These are phyloP conservation scores for Dioctria linearis DNA, from an alignment of 2,888 invertebrate genomes.

Conservation along the genomic window DNA sequence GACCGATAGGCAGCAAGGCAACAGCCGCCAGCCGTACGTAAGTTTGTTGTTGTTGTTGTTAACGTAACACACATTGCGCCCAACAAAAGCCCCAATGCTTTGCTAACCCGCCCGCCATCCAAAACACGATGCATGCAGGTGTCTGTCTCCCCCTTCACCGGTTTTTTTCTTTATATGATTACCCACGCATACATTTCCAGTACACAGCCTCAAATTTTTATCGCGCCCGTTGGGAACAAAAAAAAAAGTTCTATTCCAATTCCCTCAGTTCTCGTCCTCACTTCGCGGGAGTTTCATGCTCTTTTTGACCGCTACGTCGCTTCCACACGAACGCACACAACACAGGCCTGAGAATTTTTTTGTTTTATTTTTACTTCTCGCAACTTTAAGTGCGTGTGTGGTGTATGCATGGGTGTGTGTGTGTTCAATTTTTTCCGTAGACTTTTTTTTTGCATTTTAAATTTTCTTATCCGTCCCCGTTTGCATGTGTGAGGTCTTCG, in stretches of 20 bases:
- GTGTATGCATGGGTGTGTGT: slow-evolving; percentile 11
- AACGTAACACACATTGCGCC: slow-evolving; percentile 45
- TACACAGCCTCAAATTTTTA: slow-evolving; percentile 16
- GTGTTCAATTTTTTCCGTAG: slow-evolving; percentile 37
- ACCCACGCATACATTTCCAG: slow-evolving; percentile 33
- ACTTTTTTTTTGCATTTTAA: slow-evolving; percentile 32
- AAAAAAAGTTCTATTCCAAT: slow-evolving; percentile 15
- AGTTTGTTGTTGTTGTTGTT: too few species aligned
- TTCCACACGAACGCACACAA: not conserved
- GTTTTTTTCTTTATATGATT: slow-evolving; percentile 30
- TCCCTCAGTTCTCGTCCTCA: too few species aligned
- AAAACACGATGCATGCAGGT: slow-evolving; percentile 43
- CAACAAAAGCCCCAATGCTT: slow-evolving; percentile 15
- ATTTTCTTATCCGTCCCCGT: slow-evolving; percentile 14
- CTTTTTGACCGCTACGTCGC: not conserved
- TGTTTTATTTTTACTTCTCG: not conserved
- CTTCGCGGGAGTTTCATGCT: not conserved
- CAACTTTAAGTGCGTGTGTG: not conserved
- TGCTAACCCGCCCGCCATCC: slow-evolving; percentile 29
- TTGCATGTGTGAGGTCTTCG: not conserved
- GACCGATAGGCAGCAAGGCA: slow-evolving; percentile 13
- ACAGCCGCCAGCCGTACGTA: not conserved
- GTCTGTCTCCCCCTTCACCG: slow-evolving; percentile 45
- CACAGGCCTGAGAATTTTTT: slow-evolving; percentile 24
- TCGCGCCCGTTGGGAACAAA: not conserved